Conservation (phyloP, 1,140 invertebrate species). For the Drosophila carrolli region DNA sequence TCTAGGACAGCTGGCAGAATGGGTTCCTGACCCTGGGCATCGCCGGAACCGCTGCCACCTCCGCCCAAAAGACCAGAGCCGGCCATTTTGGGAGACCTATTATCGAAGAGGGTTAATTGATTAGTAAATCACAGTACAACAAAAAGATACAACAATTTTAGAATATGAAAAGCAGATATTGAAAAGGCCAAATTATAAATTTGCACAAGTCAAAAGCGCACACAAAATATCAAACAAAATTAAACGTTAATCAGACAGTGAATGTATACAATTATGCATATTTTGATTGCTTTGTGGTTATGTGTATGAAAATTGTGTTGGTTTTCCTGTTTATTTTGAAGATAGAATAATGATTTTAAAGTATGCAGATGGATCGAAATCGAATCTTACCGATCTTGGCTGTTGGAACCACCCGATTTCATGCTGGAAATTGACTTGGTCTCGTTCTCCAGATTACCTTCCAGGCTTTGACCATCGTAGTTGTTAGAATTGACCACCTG, state of each 20-base stretch:
- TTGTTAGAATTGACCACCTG: conserved; percentile 35
- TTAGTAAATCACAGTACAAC: conserved; percentile 34
- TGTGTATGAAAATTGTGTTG: conserved; percentile 19
- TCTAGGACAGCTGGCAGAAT: conserved; percentile 97
- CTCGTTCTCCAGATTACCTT: conserved; percentile 90
- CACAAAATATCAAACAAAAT: conserved; percentile 25
- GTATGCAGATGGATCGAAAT: background rate
- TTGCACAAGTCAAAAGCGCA: conserved; percentile 31
- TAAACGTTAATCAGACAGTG: conserved; percentile 24
- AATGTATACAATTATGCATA: conserved; percentile 13
- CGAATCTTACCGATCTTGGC: conserved; percentile 85
- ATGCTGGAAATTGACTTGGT: conserved; percentile 88
- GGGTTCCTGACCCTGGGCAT: conserved; percentile 90
- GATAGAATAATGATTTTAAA: conserved; percentile 10
- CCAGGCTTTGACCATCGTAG: conserved; percentile 70
- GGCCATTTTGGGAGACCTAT: conserved; percentile 75
- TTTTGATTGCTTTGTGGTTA: conserved; percentile 10
- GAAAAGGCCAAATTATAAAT: conserved; percentile 2
- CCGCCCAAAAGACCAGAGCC: conserved; percentile 57
- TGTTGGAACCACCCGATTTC: conserved; percentile 88
- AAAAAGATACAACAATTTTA: conserved; percentile 1
- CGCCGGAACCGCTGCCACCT: conserved; percentile 61
- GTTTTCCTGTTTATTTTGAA: conserved; percentile 29
- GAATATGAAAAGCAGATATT: conserved; percentile 32
- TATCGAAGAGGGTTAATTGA: conserved; percentile 43